Evolutionary conservation across 2,113 vertebrate species (phyloP).

Genomic region (Salvelinus namaycush): DNA sequence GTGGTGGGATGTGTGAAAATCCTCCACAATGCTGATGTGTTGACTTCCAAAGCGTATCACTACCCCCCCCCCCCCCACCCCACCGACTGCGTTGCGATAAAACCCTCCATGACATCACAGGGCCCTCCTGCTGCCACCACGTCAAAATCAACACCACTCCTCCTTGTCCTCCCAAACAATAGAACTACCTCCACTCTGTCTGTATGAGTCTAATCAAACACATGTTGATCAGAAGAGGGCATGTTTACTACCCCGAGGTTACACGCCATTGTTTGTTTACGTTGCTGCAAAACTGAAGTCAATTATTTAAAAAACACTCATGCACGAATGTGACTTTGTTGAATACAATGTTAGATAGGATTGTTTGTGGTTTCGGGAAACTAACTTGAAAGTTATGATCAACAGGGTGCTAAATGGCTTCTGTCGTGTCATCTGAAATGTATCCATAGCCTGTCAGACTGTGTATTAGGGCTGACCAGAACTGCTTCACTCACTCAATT

Average conservation of each 20-base stretch:
- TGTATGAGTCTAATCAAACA: background rate
- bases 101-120: slow-evolving; percentile 7
- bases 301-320: background rate
- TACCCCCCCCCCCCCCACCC: background rate
- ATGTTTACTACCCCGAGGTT: background rate
- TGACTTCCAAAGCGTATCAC: background rate
- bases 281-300: background rate
- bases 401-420: background rate
- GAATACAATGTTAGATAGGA: background rate
- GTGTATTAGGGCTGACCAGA: background rate
- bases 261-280: background rate
- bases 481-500: background rate
- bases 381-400: background rate
- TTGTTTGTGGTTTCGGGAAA: background rate
- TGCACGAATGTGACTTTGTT: background rate
- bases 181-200: background rate
- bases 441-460: background rate
- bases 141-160: background rate
- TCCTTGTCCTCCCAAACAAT: background rate
- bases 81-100: background rate
- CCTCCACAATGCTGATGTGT: background rate
- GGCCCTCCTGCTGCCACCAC: background rate
- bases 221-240: background rate
- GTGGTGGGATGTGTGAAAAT: background rate
- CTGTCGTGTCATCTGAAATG: background rate